Evolutionary conservation across 2,113 vertebrate species (phyloP).

Genomic region (Xenopus laevis): DNA sequence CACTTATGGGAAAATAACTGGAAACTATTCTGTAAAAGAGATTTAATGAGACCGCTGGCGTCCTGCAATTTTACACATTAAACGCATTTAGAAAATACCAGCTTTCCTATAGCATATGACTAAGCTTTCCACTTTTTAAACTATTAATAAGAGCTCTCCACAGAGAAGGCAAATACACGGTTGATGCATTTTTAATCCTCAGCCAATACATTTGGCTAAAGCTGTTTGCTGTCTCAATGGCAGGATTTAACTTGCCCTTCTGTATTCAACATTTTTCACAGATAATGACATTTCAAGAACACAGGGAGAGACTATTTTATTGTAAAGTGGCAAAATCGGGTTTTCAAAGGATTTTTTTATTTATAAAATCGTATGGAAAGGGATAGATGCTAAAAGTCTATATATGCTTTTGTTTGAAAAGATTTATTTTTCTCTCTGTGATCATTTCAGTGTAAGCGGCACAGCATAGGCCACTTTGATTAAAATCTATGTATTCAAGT

Average conservation of each 20-base stretch:
- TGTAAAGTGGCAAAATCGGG: constrained; percentile 37
- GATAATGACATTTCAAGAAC: constrained; percentile 69
- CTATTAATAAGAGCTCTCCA: constrained; percentile 79
- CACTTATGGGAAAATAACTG: constrained; percentile 67
- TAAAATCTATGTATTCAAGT: constrained; percentile 1
- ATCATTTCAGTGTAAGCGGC: not conserved
- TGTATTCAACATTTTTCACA: constrained; percentile 63
- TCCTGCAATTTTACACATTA: constrained; percentile 77
- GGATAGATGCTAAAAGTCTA: constrained; percentile 8
- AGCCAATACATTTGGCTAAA: constrained; percentile 80
- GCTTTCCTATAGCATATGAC: constrained; percentile 64
- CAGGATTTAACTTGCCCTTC: constrained; percentile 77
- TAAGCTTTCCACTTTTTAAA: constrained; percentile 74
- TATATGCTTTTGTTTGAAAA: not conserved
- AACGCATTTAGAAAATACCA: constrained; percentile 64
- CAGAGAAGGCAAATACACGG: constrained; percentile 77
- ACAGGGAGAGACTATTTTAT: constrained; percentile 47
- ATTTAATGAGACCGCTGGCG: constrained; percentile 70
- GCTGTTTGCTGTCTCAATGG: constrained; percentile 80
- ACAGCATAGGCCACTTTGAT: not conserved
- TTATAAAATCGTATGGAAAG: constrained; percentile 7
- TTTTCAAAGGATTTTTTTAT: constrained; percentile 32
- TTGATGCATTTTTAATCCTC: constrained; percentile 81
- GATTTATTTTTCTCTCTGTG: constrained; percentile 4
- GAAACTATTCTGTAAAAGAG: constrained; percentile 57